A percentile compares a stretch with the other conserved stretches of the same genome.
phyloP scores from a whole-genome alignment of 2,113 vertebrate genomes.

The Raja brachyura region DNA sequence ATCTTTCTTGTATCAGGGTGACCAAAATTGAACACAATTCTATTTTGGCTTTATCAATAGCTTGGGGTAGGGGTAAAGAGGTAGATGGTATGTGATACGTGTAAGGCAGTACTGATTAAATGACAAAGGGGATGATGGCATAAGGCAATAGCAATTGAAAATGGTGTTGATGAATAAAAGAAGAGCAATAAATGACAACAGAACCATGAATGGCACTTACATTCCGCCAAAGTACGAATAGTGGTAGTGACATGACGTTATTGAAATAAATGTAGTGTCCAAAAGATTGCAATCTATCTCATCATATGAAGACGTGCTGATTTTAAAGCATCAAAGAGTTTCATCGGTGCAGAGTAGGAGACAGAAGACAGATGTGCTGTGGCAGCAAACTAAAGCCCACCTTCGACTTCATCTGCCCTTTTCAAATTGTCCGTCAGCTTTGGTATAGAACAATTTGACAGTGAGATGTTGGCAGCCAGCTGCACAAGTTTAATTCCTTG shows the following conservation, averaged over 20 bases:
- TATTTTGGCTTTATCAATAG: too few species aligned
- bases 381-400: neutral
- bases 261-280: neutral
- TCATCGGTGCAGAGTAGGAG: neutral
- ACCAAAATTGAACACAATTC: too few species aligned
- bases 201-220: neutral
- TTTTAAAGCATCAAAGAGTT: neutral
- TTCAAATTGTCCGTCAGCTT: neutral
- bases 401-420: neutral
- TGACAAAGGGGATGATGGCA: neutral
- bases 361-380: too few species aligned
- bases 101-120: neutral
- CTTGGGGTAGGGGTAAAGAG: too few species aligned
- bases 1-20: too few species aligned
- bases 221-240: neutral
- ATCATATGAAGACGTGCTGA: neutral
- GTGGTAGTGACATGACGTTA: neutral
- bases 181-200: too few species aligned
- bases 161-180: too few species aligned
- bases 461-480: neutral
- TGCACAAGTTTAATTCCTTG: neutral
- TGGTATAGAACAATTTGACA: neutral
- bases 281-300: neutral
- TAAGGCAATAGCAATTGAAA: neutral
- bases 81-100: neutral